These are phyloP conservation scores for Leptinotarsa rubiginosa DNA, from an alignment of 2,888 invertebrate species.

Conservation along the genomic window DNA sequence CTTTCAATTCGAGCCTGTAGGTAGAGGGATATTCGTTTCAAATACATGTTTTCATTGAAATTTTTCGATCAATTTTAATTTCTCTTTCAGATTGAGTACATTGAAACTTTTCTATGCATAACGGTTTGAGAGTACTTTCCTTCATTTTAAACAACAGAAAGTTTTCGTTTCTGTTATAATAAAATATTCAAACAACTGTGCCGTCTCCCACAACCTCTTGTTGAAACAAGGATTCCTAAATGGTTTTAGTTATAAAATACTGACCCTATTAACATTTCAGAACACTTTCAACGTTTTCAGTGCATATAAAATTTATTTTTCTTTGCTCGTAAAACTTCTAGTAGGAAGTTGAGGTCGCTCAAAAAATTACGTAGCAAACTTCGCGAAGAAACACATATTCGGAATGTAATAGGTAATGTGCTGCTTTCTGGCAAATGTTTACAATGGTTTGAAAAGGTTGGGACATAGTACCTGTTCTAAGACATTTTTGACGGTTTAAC, in stretches of 20 bases:
- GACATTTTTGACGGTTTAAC: not conserved
- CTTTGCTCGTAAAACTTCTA: constrained; percentile 1
- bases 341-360: constrained; percentile 3
- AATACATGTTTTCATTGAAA: no score
- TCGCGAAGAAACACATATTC: not conserved
- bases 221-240: not conserved
- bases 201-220: not conserved
- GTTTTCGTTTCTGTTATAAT: not conserved
- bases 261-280: constrained; percentile 19
- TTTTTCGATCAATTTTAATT: no score
- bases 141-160: not conserved
- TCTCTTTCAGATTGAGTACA: no score
- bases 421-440: not conserved
- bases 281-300: constrained; percentile 12
- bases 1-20: no score
- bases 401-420: constrained; percentile 2
- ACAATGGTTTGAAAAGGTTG: not conserved
- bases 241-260: constrained; percentile 13
- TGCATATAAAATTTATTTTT: constrained; percentile 14
- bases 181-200: not conserved
- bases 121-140: not conserved
- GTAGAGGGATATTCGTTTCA: no score
- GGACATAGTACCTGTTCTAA: not conserved
- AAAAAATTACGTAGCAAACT: not conserved
- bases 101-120: no score